Conservation (phyloP, 2,888 invertebrate genomes). For the Microdon myrmicae region DNA sequence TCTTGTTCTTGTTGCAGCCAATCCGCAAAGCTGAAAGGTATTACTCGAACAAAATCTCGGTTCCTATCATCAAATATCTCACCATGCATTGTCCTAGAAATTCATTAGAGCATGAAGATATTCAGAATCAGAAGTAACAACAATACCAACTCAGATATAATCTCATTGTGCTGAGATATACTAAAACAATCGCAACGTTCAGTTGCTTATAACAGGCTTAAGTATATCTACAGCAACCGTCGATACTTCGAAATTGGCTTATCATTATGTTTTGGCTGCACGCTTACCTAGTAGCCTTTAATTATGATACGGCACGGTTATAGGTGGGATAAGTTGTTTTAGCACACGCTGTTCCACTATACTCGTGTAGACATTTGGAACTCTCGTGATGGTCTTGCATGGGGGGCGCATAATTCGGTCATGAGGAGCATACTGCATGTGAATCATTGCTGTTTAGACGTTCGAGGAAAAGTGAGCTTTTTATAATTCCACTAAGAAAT, state of each 20-base stretch:
- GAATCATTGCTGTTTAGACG: conserved; percentile 23
- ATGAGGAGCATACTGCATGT: conserved; percentile 16
- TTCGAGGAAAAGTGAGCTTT: conserved; percentile 22
- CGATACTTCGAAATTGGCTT: conserved; percentile 7
- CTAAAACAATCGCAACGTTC: conserved; percentile 15
- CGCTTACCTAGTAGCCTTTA: conserved; percentile 10
- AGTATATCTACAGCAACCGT: conserved; percentile 1
- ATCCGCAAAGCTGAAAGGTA: too few relatives aligned
- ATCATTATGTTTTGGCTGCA: conserved; percentile 9
- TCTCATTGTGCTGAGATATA: neutral
- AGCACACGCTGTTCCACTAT: conserved; percentile 14
- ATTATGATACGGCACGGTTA: conserved; percentile 11
- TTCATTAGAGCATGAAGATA: conserved; percentile 54
- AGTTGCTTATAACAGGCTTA: conserved; percentile 15
- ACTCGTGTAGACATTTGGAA: conserved; percentile 28
- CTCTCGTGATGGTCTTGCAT: conserved; percentile 42
- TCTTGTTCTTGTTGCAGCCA: too few relatives aligned
- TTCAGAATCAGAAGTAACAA: conserved; percentile 13
- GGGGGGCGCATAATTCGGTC: conserved; percentile 41
- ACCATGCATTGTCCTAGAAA: conserved; percentile 56
- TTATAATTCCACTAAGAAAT: neutral
- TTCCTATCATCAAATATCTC: conserved; percentile 53
- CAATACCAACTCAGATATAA: conserved; percentile 13
- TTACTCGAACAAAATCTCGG: too few relatives aligned
- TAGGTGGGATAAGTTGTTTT: conserved; percentile 7